Evolutionary conservation across 2,797 vertebrate species (phyloP).

Genomic region (Chelmon rostratus): DNA sequence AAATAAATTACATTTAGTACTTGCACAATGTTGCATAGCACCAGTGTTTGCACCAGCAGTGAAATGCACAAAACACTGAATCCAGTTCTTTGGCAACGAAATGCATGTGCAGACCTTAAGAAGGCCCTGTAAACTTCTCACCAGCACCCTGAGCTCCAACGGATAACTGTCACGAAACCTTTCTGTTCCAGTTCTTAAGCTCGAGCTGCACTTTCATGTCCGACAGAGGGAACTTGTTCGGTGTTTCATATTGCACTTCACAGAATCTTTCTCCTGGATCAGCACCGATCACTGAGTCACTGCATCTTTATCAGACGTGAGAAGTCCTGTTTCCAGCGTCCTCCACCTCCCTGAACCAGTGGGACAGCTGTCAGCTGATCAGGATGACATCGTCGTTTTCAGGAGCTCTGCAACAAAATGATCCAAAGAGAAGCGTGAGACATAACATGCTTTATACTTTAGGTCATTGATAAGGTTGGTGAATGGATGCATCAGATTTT

Average conservation of each 20-base stretch:
- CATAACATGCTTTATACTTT: neutral
- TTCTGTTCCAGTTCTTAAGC: conserved; percentile 5
- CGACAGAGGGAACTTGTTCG: conserved; percentile 1
- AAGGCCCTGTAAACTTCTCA: conserved; percentile 41
- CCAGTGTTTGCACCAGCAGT: conserved; percentile 4
- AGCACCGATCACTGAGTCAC: neutral
- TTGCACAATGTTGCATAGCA: conserved; percentile 26
- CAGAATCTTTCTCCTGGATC: neutral
- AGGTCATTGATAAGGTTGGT: neutral
- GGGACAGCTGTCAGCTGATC: conserved; percentile 68
- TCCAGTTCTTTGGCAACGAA: conserved; percentile 23
- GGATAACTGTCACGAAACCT: neutral
- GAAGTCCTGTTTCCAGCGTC: conserved; percentile 37
- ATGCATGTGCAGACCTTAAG: conserved; percentile 22
- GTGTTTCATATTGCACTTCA: conserved; percentile 28
- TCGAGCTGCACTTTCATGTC: conserved; percentile 22
- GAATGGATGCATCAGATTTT: neutral
- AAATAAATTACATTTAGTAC: conserved; percentile 54
- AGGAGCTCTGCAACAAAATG: conserved; percentile 68
- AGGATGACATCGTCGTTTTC: conserved; percentile 72
- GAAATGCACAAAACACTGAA: conserved; percentile 25
- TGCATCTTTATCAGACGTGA: conserved; percentile 13
- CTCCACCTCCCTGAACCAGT: conserved; percentile 20
- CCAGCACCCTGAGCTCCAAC: conserved; percentile 12
- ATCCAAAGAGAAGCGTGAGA: conserved; percentile 22